Conservation (phyloP, 2,113 vertebrate genomes). For the Sarotherodon lohbergeri region DNA sequence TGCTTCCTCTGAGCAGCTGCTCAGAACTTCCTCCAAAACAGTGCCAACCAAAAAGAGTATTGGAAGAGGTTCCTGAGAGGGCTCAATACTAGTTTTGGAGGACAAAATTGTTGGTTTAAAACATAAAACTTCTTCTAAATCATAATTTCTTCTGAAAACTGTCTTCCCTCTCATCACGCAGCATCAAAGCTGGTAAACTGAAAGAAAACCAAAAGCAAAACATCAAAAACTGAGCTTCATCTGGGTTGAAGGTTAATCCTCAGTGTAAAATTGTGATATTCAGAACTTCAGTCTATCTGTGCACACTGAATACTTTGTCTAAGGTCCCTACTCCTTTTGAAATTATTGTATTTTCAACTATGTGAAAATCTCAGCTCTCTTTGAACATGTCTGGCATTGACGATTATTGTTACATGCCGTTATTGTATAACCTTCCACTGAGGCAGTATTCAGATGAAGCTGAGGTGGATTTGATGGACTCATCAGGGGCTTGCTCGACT, state of each 20-base stretch:
- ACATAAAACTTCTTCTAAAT: background rate
- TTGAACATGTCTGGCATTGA: background rate
- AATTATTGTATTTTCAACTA: background rate
- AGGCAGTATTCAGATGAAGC: background rate
- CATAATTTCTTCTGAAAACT: background rate
- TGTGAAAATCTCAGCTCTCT: background rate
- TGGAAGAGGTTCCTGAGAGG: background rate
- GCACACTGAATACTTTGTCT: background rate
- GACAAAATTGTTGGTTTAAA: background rate
- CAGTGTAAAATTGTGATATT: background rate
- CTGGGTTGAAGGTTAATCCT: background rate
- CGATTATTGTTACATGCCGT: background rate
- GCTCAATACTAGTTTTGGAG: background rate
- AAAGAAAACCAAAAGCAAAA: background rate
- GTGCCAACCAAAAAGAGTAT: background rate
- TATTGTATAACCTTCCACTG: background rate
- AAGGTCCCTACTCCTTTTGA: background rate
- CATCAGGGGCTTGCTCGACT: background rate
- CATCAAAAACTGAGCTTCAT: background rate
- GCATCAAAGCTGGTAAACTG: background rate
- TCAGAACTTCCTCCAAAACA: background rate
- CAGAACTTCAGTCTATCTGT: background rate
- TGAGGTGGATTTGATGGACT: background rate
- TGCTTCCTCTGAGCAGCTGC: background rate
- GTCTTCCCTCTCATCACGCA: background rate